Evolutionary conservation across 2,888 invertebrate species (phyloP).

Genomic region (Amphipyra tragopoginis): DNA sequence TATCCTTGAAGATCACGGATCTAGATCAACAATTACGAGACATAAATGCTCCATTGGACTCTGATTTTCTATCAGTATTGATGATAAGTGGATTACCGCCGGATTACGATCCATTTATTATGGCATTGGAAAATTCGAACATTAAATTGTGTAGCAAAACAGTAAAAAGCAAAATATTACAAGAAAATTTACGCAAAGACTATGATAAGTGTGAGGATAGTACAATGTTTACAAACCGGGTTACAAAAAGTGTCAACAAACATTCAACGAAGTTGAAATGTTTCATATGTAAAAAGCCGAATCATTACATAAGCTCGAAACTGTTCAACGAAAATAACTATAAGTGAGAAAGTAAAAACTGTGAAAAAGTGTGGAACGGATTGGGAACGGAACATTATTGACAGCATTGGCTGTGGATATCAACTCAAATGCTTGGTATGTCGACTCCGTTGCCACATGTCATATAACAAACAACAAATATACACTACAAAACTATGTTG

Average conservation of each 20-base stretch:
- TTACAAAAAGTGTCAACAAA: too few species aligned
- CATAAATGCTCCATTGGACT: too few species aligned
- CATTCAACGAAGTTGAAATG: background rate
- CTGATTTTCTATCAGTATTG: background rate
- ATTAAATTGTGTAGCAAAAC: background rate
- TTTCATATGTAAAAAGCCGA: background rate
- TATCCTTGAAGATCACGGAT: constrained; percentile 5
- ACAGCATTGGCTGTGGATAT: background rate
- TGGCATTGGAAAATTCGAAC: background rate
- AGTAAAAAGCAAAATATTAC: background rate
- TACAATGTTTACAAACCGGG: background rate
- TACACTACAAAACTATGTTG: background rate
- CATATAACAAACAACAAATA: background rate
- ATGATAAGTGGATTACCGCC: background rate
- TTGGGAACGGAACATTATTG: background rate
- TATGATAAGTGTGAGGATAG: background rate
- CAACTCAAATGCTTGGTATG: background rate
- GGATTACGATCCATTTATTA: background rate
- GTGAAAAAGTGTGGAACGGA: background rate
- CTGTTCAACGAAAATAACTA: background rate
- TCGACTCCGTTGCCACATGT: background rate
- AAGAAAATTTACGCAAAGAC: background rate
- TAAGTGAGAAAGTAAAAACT: background rate
- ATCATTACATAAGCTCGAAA: background rate
- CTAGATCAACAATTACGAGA: background rate